These are phyloP conservation scores for Sebastes miniatus DNA, from an alignment of 2,797 vertebrate genomes.

Conservation along the genomic window DNA sequence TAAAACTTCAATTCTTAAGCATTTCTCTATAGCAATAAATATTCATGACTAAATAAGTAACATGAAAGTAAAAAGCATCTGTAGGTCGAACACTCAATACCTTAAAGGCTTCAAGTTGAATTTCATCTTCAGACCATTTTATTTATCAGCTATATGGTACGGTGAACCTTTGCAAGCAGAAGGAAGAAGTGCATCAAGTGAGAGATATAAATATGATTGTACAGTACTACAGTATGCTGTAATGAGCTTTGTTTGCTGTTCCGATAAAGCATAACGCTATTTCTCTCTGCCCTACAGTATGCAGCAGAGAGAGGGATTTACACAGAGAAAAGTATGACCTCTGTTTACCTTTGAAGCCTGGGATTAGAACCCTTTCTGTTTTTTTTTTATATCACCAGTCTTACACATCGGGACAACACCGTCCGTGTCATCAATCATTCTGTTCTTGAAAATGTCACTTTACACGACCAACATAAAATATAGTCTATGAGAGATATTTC, in stretches of 20 bases:
- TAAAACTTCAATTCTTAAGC: background rate
- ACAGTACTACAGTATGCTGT: background rate
- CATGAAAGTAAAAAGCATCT: background rate
- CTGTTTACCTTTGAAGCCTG: constrained; percentile 15
- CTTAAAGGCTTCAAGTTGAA: background rate
- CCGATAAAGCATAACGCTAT: background rate
- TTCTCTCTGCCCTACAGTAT: background rate
- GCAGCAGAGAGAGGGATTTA: background rate
- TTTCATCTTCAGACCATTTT: background rate
- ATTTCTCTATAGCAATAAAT: background rate
- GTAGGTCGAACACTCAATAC: background rate
- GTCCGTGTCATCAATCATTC: background rate
- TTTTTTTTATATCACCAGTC: background rate
- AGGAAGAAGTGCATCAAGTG: background rate
- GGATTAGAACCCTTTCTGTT: background rate
- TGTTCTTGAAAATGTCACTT: background rate
- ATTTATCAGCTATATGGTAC: background rate
- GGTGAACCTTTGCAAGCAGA: background rate
- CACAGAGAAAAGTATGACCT: constrained; percentile 20
- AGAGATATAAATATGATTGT: constrained; percentile 13
- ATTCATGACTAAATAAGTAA: background rate
- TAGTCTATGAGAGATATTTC: background rate
- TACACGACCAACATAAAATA: background rate
- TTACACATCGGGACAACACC: background rate
- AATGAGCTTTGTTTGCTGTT: constrained; percentile 23